Base-by-base conservation (phyloP, 2,888 invertebrate genomes). In the Dascillus cervinus region DNA sequence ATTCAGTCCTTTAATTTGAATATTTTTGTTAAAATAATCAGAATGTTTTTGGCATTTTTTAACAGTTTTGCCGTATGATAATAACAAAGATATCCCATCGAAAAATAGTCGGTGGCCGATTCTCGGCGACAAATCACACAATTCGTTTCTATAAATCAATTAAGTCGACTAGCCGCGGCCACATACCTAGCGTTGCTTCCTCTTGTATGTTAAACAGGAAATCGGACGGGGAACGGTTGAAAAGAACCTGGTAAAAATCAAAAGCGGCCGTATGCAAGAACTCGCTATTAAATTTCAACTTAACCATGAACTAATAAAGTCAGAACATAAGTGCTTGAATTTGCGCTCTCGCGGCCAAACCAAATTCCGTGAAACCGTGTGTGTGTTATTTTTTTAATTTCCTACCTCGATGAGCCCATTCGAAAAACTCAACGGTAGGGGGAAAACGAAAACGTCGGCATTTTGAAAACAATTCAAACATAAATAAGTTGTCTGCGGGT, bases 401-500 rank as follows among this genome's bases (percentile, higher is more conserved):
- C 55, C 53, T 50, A 52, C 52, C 42, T 45, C 47, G 50, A 46
- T 53, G 53, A 52, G 45, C 44, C 47, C 51, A 46, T 46, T 53
- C 53, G 47, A 50, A 49, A 50, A 50, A 39, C 49, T 45, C n/a
- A 49, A 58, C 58, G 52, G 60, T 60, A 60, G 58, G 58, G 60
- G 58, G 60, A 60, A 62, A 17, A 56, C 49, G n/a, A n/a, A n/a
- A 59, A 56, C 49, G 60, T 58, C 63, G 63, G 65, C 61, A 62
- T 64, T 64, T 64, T 56, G 65, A 64, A 64, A 65, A 65, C 65
- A 65, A 65, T 65, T 54, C 64, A 58, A 60, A 64, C 65, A 65
- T 65, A 65, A 65, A 65, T 64, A 65, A 65, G 65, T 65, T 64
- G 64, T 64, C 65, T 62, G 55, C 62, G 47, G 56, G 57, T 59